phyloP scores from a whole-genome alignment of 2,113 vertebrate species.

The Rhombomys opimus region DNA sequence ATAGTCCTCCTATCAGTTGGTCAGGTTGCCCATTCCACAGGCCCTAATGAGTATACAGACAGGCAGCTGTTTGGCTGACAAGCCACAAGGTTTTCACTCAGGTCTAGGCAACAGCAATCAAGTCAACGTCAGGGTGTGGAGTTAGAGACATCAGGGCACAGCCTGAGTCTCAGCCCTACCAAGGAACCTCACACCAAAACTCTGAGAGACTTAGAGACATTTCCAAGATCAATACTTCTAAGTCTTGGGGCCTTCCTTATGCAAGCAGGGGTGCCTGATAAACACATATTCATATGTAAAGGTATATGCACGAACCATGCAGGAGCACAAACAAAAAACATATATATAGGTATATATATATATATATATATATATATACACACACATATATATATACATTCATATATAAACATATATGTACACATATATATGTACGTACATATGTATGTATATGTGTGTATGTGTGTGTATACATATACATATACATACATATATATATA shows the following conservation, averaged over 20 bases:
- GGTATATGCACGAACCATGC: background rate
- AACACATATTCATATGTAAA: background rate
- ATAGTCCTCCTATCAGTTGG: background rate
- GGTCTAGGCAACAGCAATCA: background rate
- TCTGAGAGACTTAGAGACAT: background rate
- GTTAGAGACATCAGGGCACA: background rate
- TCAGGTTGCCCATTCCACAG: background rate
- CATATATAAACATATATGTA: background rate
- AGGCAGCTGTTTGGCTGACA: background rate
- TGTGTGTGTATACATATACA: background rate
- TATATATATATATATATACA: background rate
- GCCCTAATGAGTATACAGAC: background rate
- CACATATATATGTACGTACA: background rate
- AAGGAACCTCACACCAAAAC: background rate
- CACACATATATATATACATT: background rate
- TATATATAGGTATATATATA: background rate
- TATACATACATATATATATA: background rate
- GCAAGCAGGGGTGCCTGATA: background rate
- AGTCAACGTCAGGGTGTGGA: background rate
- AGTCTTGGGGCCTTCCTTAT: too few species aligned
- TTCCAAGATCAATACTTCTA: background rate
- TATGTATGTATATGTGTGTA: background rate
- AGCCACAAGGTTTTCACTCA: background rate
- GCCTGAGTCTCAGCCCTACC: background rate
- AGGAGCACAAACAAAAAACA: background rate